Conservation (phyloP, 2,113 vertebrate species). For the Mustela nigripes region DNA sequence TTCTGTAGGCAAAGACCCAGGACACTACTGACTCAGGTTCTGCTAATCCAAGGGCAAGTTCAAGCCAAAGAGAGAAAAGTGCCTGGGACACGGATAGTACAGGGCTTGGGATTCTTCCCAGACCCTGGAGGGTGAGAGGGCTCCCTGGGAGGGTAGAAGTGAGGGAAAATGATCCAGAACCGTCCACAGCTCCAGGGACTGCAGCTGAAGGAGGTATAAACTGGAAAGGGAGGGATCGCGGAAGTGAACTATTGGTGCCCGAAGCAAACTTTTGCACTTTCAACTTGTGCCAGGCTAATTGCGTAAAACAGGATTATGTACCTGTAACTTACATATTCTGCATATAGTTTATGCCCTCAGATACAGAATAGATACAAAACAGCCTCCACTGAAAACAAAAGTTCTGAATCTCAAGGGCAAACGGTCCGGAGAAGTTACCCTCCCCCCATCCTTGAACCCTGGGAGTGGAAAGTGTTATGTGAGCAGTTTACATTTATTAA, state of each 20-base stretch:
- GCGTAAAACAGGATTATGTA: conserved; percentile 13
- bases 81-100: neutral
- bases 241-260: neutral
- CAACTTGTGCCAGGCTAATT: neutral
- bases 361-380: neutral
- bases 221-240: neutral
- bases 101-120: neutral
- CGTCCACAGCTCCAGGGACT: neutral
- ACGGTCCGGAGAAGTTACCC: neutral
- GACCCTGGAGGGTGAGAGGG: conserved; percentile 3
- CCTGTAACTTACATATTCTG: neutral
- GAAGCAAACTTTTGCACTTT: neutral
- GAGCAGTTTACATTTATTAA: conserved; percentile 24
- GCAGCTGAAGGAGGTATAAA: neutral
- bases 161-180: neutral
- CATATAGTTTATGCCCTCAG: neutral
- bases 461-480: conserved; percentile 27
- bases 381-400: neutral
- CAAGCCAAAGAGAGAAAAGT: neutral
- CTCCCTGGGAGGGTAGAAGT: neutral
- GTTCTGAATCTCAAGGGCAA: conserved; percentile 43
- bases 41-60: conserved; percentile 24
- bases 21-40: neutral
- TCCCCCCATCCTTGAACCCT: neutral
- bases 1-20: neutral